Evolutionary conservation across 1,140 invertebrate genomes (phyloP).

Genomic region (Aphis craccivora): DNA sequence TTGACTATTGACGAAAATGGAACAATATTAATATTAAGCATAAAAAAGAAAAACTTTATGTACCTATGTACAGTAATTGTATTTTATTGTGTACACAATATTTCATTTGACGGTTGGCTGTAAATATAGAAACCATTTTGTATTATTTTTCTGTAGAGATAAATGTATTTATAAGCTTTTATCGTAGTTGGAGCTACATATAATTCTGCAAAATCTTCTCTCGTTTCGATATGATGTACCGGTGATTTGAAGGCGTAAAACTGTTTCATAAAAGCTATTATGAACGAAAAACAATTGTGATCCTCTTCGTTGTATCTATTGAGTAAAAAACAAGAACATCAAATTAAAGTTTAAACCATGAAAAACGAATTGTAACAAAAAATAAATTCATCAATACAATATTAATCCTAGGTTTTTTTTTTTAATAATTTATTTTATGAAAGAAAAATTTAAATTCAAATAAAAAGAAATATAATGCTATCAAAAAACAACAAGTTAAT

Average conservation of each 20-base stretch:
- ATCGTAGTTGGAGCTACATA: constrained; percentile 79
- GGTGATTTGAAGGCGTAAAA: constrained; percentile 72
- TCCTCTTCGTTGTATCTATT: constrained; percentile 73
- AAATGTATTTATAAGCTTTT: constrained; percentile 81
- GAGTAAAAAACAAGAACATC: constrained; percentile 2
- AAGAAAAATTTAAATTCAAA: too few species aligned
- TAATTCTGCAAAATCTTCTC: constrained; percentile 76
- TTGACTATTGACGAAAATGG: not conserved
- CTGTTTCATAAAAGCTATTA: constrained; percentile 75
- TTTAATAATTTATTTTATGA: too few species aligned
- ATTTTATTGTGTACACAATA: constrained; percentile 5
- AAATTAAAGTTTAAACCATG: not conserved
- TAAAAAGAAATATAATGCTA: too few species aligned
- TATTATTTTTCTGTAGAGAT: constrained; percentile 74
- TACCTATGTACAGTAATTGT: not conserved
- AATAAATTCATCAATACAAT: not conserved
- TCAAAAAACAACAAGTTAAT: too few species aligned
- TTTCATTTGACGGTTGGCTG: constrained; percentile 49
- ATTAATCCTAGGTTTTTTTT: not conserved
- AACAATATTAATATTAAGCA: not conserved
- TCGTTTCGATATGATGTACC: constrained; percentile 69
- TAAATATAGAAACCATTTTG: constrained; percentile 61
- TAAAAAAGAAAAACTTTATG: not conserved
- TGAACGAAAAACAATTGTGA: constrained; percentile 83
- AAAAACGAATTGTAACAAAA: not conserved